phyloP scores from a whole-genome alignment of 1,140 invertebrate genomes.

The Megalopta genalis region DNA sequence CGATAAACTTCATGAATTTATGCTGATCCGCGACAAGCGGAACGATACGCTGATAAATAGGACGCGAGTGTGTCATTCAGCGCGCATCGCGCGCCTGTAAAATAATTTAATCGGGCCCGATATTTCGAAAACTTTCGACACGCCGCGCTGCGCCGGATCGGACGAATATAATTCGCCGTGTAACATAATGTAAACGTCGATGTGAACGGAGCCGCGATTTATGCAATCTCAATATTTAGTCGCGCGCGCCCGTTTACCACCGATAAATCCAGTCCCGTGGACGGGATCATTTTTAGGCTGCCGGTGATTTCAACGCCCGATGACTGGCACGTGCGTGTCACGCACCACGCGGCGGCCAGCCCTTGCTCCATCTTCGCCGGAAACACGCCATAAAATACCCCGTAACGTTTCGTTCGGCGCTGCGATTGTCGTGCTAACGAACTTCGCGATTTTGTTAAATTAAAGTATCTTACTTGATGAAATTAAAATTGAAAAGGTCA shows the following conservation, averaged over 20 bases:
- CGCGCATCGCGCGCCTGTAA: not conserved
- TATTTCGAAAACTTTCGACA: not conserved
- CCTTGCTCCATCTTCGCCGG: no score
- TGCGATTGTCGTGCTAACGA: no score
- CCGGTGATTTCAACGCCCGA: constrained; percentile 32
- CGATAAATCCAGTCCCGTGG: not conserved
- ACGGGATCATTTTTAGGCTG: constrained; percentile 34
- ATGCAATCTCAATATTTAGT: not conserved
- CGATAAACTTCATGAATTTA: constrained; percentile 42
- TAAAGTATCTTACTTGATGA: no score
- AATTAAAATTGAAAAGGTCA: no score
- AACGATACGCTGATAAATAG: constrained; percentile 4
- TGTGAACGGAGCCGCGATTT: not conserved
- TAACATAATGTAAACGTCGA: constrained; percentile 23
- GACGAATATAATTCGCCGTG: constrained; percentile 25
- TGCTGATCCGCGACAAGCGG: constrained; percentile 9
- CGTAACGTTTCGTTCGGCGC: not conserved
- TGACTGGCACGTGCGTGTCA: not conserved
- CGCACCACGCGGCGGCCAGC: not conserved
- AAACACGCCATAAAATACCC: not conserved
- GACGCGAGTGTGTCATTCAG: not conserved
- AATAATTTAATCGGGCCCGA: constrained; percentile 30
- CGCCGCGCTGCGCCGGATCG: not conserved
- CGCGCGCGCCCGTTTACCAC: not conserved
- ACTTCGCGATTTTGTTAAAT: no score